Conservation (phyloP, 1,140 invertebrate genomes). For the Apis cerana region DNA sequence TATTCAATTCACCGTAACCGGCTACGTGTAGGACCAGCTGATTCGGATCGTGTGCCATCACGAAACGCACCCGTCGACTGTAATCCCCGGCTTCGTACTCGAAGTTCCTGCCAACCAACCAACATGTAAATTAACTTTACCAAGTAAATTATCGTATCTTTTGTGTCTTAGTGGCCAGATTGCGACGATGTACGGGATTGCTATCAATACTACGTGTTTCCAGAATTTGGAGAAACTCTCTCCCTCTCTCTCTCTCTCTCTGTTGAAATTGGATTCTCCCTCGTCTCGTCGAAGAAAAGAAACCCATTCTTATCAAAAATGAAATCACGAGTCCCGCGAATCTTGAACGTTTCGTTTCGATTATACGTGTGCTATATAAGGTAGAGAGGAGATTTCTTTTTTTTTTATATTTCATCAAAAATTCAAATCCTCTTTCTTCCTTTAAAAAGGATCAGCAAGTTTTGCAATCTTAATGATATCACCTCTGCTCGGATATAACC, state of each 20-base stretch:
- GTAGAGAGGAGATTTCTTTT: too few species aligned
- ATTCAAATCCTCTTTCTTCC: too few species aligned
- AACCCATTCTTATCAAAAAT: too few species aligned
- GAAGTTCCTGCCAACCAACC: slow-evolving; percentile 86
- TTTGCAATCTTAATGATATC: too few species aligned
- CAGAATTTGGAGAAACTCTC: not conserved
- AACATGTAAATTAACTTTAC: slow-evolving; percentile 26
- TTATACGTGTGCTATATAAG: too few species aligned
- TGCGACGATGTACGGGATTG: not conserved
- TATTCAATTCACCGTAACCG: slow-evolving; percentile 93
- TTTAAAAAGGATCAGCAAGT: too few species aligned
- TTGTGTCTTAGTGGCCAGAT: not conserved
- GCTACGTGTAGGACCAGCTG: slow-evolving; percentile 92
- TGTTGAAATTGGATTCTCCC: too few species aligned
- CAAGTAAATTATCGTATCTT: not conserved
- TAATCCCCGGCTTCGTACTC: slow-evolving; percentile 96
- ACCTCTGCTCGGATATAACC: too few species aligned
- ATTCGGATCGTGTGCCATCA: slow-evolving; percentile 94
- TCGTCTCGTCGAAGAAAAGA: too few species aligned
- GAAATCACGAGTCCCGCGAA: not conserved
- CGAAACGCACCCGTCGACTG: slow-evolving; percentile 90
- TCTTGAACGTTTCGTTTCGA: too few species aligned
- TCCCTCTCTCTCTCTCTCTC: not conserved
- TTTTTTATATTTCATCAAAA: not conserved
- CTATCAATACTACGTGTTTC: too few species aligned